These are phyloP conservation scores for Pachyuromys duprasi DNA, from an alignment of 2,797 vertebrate species.

Conservation along the genomic window DNA sequence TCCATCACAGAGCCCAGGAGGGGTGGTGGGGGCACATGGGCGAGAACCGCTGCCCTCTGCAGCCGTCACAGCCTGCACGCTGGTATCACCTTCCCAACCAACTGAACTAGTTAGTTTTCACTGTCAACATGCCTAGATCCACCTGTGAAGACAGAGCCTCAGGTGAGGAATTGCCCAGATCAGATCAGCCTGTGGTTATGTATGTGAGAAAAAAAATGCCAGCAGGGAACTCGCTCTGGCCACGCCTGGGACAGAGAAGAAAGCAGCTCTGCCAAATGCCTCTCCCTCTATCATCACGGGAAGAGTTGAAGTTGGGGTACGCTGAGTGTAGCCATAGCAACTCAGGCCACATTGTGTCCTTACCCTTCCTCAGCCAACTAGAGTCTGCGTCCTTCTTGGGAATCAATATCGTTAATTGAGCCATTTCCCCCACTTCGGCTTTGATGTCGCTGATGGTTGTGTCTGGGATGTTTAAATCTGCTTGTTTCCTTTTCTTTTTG, in stretches of 20 bases:
- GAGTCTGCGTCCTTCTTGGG: background rate
- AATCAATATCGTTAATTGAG: background rate
- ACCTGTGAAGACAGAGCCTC: background rate
- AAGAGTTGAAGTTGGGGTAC: no score
- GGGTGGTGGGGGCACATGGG: background rate
- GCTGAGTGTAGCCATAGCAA: background rate
- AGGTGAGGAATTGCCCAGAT: background rate
- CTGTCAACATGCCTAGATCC: background rate
- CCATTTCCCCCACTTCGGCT: background rate
- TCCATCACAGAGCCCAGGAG: background rate
- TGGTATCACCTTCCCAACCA: rapidly evolving
- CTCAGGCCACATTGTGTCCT: background rate
- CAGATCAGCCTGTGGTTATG: background rate
- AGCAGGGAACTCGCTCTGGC: background rate
- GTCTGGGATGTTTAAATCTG: background rate
- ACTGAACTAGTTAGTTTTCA: background rate
- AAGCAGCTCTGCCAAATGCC: background rate
- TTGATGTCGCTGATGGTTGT: background rate
- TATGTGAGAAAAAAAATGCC: background rate
- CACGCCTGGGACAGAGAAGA: background rate
- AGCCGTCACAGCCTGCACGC: rapidly evolving
- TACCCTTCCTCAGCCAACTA: background rate
- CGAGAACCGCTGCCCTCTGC: background rate
- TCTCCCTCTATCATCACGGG: background rate
- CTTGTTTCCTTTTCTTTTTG: background rate